Evolutionary conservation across 2,888 invertebrate species (phyloP), one percentile per base, ranked within the genome.

Genomic region (Nesidiocoris tenuis): DNA sequence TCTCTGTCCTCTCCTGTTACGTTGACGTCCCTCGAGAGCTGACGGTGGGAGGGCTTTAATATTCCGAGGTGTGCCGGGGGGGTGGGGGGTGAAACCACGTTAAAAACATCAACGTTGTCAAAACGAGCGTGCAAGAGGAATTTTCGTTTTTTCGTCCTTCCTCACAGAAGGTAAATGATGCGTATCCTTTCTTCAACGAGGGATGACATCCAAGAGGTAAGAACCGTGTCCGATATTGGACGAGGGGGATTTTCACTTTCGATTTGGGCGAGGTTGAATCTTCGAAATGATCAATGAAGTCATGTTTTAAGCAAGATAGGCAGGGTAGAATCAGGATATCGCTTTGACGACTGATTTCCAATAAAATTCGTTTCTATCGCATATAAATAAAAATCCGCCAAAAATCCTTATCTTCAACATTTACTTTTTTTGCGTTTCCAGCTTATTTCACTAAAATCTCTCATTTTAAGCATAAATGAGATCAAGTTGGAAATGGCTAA

Each of bases 81-180:
- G 67, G 39, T 18, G 21, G 56, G 55, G 54, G 18, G 54, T 67
- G 54, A 56, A 67, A 12, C 67, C 21, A 22, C 67, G 21, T 67
- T 67, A 67, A 67, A 67, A 67, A 67, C 65, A 39, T 65, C 65
- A 39, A 65, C 67, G 67, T 5, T 67, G 67, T 56, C 67, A 67
- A 67, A 67, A 67, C 22, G 56, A n/a, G n/a, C 39, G 39, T 39
- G 39, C 39, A 39, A 39, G 65, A 17, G 63, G 24, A 24, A 17
- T 25, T 25, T 23, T 63, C 24, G 23, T 63, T 25, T 65, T 65
- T 24, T 25, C 65, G 39, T 17, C 18, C 54, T 39, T 64, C 25
- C 17, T 65, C 39, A 18, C 1, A 17, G 12, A 19, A 65, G 18
- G 39, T 18, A 7, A 65, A 65, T 25, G 65, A 65, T 19, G 65